These are phyloP conservation scores for Pemphigus obesinymphae DNA, from an alignment of 1,140 invertebrate species.

Conservation along the genomic window DNA sequence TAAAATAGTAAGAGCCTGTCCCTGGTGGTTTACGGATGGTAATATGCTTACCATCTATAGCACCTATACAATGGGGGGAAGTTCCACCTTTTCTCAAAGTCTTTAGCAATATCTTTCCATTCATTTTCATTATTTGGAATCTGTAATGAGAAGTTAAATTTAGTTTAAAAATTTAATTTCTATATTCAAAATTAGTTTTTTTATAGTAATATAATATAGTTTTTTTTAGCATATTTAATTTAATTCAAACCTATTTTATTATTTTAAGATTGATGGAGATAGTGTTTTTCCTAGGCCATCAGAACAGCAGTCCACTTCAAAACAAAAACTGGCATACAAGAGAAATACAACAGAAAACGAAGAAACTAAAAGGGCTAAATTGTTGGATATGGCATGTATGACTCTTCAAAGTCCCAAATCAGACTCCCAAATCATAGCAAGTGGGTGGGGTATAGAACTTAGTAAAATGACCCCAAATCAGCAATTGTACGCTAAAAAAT, in stretches of 20 bases:
- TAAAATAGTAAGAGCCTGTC: slow-evolving; percentile 51
- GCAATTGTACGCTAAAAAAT: slow-evolving; percentile 1
- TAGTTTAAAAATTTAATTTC: no score
- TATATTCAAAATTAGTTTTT: no score
- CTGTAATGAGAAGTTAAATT: background rate
- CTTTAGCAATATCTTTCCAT: background rate
- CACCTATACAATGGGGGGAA: slow-evolving; percentile 53
- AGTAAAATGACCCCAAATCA: background rate
- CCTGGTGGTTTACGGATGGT: slow-evolving; percentile 48
- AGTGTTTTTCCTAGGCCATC: background rate
- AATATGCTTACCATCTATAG: slow-evolving; percentile 54
- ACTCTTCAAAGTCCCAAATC: background rate
- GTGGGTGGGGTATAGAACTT: background rate
- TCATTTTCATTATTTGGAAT: background rate
- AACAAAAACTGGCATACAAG: background rate
- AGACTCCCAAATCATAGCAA: background rate
- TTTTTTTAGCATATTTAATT: background rate
- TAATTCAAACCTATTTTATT: background rate
- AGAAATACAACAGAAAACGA: background rate
- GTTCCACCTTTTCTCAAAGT: slow-evolving; percentile 49
- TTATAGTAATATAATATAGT: no score
- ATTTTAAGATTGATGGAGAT: background rate
- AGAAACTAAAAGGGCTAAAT: background rate
- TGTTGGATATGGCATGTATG: background rate
- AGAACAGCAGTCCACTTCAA: background rate